Evolutionary conservation across 2,888 invertebrate genomes (phyloP), one percentile per base, ranked within the genome.

Genomic region (Aporophyla nigra): DNA sequence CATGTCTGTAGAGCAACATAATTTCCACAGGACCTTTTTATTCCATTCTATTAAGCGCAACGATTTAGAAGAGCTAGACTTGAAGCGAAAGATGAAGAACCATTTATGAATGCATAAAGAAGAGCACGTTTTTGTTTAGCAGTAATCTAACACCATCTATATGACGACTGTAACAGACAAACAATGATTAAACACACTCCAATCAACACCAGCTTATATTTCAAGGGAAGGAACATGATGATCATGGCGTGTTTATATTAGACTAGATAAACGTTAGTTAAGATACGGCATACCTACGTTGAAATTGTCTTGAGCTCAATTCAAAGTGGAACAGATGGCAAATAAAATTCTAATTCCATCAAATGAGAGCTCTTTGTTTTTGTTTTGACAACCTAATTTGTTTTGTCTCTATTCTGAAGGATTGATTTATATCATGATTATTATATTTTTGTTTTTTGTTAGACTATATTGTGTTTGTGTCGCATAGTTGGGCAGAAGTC

Each of bases 251-350:
- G 62, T 78, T 56, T 76, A 7, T 54, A 46, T 33, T 56, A 65
- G 49, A 53, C 46, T 43, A 67, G 61, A 71, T 68, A 61, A 73
- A 59, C 16, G 58, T 46, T 54, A n/a, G 43, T 63, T 56, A 56
- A 83, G 74, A 83, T 82, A 82, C 19, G 16, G 43, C n/a, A 65
- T 66, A 73, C 73, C 78, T 80, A 61, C 59, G 53, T 78, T 54
- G 67, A 3, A 59, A 63, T 82, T 74, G 56, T 67, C 43, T 65
- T 78, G 83, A 49, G 67, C 83, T 71, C 61, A 71, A 59, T 82
- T 54, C 54, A 19, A 78, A 78, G 61, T 82, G 19, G 70, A 62
- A 24, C 82, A 70, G 33, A 40, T 63, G 67, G 62, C 33, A 61
- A 71, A 83, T 65, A 83, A 80, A 72, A 70, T 40, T 49, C 43